These are phyloP conservation scores for Eurosta solidaginis DNA, from an alignment of 1,140 invertebrate genomes.

Conservation along the genomic window DNA sequence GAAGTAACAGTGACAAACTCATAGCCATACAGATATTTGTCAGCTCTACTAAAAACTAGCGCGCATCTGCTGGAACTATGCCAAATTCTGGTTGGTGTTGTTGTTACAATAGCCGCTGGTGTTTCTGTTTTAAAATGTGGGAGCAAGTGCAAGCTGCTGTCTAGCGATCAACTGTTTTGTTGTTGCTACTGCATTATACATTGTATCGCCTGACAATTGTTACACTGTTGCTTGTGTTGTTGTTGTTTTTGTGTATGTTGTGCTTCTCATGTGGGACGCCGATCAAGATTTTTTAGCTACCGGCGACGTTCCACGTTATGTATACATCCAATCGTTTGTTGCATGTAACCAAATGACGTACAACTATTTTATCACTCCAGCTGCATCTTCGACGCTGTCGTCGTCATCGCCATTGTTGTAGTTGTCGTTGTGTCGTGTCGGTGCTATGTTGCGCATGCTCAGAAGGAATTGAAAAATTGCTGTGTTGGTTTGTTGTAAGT, in stretches of 20 bases:
- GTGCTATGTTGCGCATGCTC: constrained; percentile 2
- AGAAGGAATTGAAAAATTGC: constrained; percentile 31
- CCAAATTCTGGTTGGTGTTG: not conserved
- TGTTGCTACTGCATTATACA: not conserved
- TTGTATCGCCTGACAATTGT: not conserved
- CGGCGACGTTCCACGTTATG: not conserved
- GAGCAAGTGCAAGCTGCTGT: constrained; percentile 22
- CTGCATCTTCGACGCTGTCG: constrained; percentile 10
- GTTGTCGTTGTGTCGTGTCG: constrained; percentile 9
- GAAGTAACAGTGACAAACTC: too few relatives aligned
- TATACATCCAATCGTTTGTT: not conserved
- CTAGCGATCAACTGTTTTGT: not conserved
- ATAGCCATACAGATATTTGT: too few relatives aligned
- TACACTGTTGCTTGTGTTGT: not conserved
- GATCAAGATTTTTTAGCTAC: constrained; percentile 9
- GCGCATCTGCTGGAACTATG: not conserved
- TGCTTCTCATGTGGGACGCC: constrained; percentile 18
- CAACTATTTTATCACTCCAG: constrained; percentile 30
- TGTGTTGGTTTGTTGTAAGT: not conserved
- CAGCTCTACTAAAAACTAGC: not conserved
- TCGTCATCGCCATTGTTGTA: not conserved
- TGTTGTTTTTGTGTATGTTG: not conserved
- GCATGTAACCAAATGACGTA: constrained; percentile 8
- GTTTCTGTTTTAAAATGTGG: not conserved
- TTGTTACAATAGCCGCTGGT: not conserved